phyloP scores from a whole-genome alignment of 2,888 invertebrate species.

The Aphodius sticticus region DNA sequence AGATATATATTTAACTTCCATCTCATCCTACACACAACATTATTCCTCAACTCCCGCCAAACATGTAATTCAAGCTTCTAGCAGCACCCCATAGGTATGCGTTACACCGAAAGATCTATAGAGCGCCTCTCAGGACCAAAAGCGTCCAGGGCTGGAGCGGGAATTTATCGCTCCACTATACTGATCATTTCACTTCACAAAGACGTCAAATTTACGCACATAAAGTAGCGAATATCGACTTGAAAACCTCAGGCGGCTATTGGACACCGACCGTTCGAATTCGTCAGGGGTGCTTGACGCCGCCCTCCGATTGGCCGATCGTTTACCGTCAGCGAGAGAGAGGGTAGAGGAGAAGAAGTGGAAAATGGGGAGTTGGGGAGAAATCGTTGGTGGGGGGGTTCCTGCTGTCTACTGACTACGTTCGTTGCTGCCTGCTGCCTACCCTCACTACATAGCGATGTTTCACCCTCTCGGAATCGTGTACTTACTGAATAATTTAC shows the following conservation, averaged over 20 bases:
- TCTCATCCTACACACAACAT: too few species aligned
- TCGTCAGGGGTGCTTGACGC: slow-evolving; percentile 50
- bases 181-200: slow-evolving; percentile 56
- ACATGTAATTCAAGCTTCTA: neutral
- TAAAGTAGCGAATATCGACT: slow-evolving; percentile 61
- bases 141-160: slow-evolving; percentile 45
- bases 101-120: too few species aligned
- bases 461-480: slow-evolving; percentile 41
- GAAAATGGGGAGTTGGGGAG: slow-evolving; percentile 36
- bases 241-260: slow-evolving; percentile 59
- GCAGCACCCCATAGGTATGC: neutral
- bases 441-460: slow-evolving; percentile 26
- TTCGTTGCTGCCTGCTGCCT: neutral
- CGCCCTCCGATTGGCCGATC: slow-evolving; percentile 47
- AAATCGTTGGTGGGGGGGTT: slow-evolving; percentile 6
- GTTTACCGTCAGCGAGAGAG: slow-evolving; percentile 32
- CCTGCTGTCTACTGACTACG: neutral
- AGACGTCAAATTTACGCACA: slow-evolving; percentile 55
- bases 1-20: too few species aligned
- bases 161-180: slow-evolving; percentile 55
- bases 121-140: neutral
- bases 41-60: neutral
- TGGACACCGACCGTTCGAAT: slow-evolving; percentile 56
- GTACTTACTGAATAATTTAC: slow-evolving; percentile 50
- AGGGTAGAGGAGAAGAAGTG: slow-evolving; percentile 43